Conservation (phyloP, 2,888 invertebrate species). For the Oconnorella tubifera region DNA sequence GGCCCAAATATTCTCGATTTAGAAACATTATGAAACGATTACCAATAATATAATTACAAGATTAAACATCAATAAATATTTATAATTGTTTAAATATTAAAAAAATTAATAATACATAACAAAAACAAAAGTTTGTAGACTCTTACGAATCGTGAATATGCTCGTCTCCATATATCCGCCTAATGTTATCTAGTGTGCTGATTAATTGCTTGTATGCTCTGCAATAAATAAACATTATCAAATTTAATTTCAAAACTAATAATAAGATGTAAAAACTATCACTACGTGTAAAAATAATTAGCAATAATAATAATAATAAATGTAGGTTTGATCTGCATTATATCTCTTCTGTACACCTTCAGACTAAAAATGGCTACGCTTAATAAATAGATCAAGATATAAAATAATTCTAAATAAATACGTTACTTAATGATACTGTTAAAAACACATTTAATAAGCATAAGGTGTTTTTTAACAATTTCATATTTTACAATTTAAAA, state of each 20-base stretch:
- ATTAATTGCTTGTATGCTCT: slow-evolving; percentile 89
- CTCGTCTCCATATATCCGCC: slow-evolving; percentile 74
- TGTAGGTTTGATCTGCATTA: no score
- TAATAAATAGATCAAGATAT: no score
- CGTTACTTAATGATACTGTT: no score
- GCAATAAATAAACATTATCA: slow-evolving; percentile 26
- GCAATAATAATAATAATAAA: no score
- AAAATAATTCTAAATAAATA: neutral
- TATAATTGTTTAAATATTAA: neutral
- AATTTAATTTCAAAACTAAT: neutral
- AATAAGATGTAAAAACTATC: no score
- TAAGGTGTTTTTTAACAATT: neutral
- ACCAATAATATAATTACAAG: neutral
- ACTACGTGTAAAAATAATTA: no score
- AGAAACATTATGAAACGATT: neutral
- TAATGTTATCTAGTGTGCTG: slow-evolving; percentile 86
- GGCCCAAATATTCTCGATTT: no score
- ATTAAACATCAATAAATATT: neutral
- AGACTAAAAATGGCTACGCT: no score
- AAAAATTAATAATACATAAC: neutral
- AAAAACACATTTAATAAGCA: no score
- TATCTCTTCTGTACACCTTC: no score
- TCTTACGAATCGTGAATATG: neutral
- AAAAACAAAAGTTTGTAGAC: neutral
- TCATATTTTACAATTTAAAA: neutral